These are phyloP conservation scores for Mycalesis mineus DNA, from an alignment of 2,888 invertebrate genomes.

Conservation along the genomic window DNA sequence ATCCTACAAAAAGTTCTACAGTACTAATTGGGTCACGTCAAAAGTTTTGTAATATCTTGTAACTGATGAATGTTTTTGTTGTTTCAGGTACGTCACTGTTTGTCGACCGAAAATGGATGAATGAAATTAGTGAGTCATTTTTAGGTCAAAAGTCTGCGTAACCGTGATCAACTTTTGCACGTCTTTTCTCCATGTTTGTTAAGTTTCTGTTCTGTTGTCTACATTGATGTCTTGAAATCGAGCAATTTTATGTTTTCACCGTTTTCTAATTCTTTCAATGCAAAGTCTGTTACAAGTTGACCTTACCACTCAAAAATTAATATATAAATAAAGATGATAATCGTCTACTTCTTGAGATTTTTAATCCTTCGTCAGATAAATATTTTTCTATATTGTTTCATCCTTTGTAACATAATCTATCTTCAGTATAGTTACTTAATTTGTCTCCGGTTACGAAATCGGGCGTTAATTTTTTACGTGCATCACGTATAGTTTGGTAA, in stretches of 20 bases:
- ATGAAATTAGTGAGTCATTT: constrained; percentile 15
- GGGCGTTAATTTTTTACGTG: neutral
- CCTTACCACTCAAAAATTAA: too few species aligned
- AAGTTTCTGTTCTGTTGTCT: neutral
- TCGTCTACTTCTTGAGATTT: neutral
- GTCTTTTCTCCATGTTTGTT: neutral
- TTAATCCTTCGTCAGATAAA: too few species aligned
- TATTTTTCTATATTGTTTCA: too few species aligned
- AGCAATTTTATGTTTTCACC: too few species aligned
- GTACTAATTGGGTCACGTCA: constrained; percentile 1
- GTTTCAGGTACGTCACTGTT: constrained; percentile 29
- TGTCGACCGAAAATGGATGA: constrained; percentile 9
- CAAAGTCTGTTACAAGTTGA: too few species aligned
- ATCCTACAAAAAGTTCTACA: neutral
- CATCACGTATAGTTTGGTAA: constrained; percentile 27
- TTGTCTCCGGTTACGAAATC: neutral
- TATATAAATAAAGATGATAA: too few species aligned
- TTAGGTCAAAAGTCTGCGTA: constrained; percentile 16
- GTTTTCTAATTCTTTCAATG: too few species aligned
- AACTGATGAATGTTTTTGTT: constrained; percentile 16
- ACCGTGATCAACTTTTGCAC: constrained; percentile 22
- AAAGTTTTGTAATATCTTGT: constrained; percentile 1
- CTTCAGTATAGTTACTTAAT: neutral
- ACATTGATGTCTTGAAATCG: neutral
- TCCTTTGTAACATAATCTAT: too few species aligned